Percentiles rank a stretch among this genome's conserved stretches.
Conservation (phyloP, 2,113 vertebrate genomes). For the Trogon surrucura region DNA sequence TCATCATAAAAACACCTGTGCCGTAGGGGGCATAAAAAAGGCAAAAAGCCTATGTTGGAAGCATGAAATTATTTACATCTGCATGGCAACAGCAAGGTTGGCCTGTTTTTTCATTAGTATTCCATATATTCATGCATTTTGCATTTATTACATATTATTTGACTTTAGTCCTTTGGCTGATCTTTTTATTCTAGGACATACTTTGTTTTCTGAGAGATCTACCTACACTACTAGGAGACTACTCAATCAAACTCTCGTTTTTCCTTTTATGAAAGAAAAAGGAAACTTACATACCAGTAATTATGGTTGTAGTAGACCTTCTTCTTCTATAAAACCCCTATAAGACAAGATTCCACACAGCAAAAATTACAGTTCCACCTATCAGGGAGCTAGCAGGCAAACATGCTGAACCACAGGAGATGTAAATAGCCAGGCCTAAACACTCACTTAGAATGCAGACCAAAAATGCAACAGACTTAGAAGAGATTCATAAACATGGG, state of each 20-base stretch:
- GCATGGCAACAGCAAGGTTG: background rate
- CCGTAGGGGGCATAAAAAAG: too few relatives aligned
- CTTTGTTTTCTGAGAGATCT: background rate
- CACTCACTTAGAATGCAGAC: conserved; percentile 48
- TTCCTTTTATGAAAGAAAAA: conserved; percentile 69
- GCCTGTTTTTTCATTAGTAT: background rate
- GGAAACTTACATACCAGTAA: conserved; percentile 77
- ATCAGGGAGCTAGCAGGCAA: conserved; percentile 70
- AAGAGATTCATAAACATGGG: conserved; percentile 55
- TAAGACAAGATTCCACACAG: conserved; percentile 78
- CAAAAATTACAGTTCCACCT: conserved; percentile 74
- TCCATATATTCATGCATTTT: background rate
- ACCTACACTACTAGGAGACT: background rate
- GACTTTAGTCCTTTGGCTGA: background rate
- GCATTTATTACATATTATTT: background rate
- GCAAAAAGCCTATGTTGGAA: background rate
- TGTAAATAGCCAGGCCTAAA: conserved; percentile 63
- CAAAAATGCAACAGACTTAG: conserved; percentile 51
- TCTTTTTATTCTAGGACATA: background rate
- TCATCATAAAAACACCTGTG: background rate
- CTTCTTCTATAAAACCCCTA: conserved; percentile 74
- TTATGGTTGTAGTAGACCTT: conserved; percentile 70
- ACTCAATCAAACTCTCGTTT: conserved; percentile 3
- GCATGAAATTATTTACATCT: background rate
- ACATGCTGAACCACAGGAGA: conserved; percentile 71